phyloP scores from a whole-genome alignment of 1,140 invertebrate species.

The Venustaconcha ellipsiformis region DNA sequence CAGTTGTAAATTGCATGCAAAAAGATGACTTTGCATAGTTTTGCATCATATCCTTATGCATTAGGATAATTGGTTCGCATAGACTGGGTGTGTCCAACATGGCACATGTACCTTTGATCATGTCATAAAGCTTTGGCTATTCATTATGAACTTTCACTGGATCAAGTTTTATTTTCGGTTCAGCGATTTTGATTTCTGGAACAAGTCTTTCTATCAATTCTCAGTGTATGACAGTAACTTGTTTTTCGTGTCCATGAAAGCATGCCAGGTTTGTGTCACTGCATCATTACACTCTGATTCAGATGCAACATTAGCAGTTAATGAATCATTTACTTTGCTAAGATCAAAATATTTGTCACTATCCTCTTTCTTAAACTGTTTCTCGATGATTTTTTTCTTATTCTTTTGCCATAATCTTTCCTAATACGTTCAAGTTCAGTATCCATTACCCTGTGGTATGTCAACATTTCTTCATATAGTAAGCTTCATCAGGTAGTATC shows the following conservation, averaged over 20 bases:
- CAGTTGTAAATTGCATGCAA: background rate
- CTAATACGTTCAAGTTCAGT: background rate
- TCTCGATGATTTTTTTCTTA: background rate
- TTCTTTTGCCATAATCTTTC: background rate
- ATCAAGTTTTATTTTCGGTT: no score
- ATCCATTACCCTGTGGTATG: background rate
- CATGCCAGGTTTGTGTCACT: background rate
- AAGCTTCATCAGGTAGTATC: background rate
- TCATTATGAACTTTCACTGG: background rate
- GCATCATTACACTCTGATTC: background rate
- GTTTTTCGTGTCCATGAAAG: conserved; percentile 2
- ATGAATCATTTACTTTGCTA: background rate
- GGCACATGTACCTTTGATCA: background rate
- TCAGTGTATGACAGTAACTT: background rate
- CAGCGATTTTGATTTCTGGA: no score
- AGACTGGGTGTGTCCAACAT: background rate
- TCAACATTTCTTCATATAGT: background rate
- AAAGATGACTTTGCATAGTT: background rate
- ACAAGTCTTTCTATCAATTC: background rate
- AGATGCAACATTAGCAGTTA: background rate
- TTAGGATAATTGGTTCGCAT: background rate
- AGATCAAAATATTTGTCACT: background rate
- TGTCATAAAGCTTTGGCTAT: background rate
- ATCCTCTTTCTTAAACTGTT: background rate
- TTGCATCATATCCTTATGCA: background rate